phyloP scores from a whole-genome alignment of 92 coral and sea anemone genomes.

The Muricea muricata region DNA sequence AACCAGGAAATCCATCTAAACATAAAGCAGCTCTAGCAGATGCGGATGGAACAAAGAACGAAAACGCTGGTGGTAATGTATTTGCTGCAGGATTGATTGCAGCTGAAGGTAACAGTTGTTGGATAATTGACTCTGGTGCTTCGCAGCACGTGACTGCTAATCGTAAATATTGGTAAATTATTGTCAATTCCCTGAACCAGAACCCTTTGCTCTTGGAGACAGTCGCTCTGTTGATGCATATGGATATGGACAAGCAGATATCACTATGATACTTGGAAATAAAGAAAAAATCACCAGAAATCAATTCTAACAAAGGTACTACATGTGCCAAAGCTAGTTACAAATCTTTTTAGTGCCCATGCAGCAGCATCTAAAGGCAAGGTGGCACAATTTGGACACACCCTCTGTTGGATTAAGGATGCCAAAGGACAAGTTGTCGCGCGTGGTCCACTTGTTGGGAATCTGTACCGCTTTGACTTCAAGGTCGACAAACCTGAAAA shows the following conservation, averaged over 20 bases:
- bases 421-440: conserved; percentile 51
- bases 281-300: conserved; percentile 43
- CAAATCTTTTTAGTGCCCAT: conserved; percentile 65
- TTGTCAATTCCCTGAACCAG: conserved; percentile 43
- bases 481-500: background rate
- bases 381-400: conserved; percentile 63
- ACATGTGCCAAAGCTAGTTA: conserved; percentile 61
- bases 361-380: conserved; percentile 67
- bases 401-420: conserved; percentile 63
- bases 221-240: conserved; percentile 68
- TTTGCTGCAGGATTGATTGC: too few relatives aligned
- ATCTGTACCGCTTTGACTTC: conserved; percentile 11
- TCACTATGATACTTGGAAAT: conserved; percentile 60
- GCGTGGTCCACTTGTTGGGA: conserved; percentile 13
- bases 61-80: conserved; percentile 51
- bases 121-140: conserved; percentile 66
- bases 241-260: conserved; percentile 58
- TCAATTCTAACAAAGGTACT: conserved; percentile 62
- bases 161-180: conserved; percentile 16
- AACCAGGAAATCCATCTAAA: conserved; percentile 15
- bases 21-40: conserved; percentile 31
- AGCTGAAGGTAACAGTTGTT: background rate
- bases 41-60: conserved; percentile 48
- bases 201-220: conserved; percentile 57
- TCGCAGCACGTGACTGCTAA: conserved; percentile 65